Evolutionary conservation across 2,797 vertebrate genomes (phyloP), one percentile per base, ranked within the genome.

Genomic region (Pteropus rufus): DNA sequence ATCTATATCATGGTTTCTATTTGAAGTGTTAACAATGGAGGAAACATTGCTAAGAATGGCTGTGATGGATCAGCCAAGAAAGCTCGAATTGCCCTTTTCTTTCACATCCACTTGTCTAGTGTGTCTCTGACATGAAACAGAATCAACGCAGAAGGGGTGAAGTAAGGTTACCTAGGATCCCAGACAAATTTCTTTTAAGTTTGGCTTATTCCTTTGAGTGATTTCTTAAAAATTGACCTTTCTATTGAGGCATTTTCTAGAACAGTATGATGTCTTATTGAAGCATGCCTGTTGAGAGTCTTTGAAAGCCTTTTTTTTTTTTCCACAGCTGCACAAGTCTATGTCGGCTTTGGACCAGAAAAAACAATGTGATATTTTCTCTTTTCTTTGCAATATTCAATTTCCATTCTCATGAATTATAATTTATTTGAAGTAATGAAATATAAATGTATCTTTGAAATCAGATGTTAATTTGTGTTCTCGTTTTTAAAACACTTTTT

Each of bases 161-260:
- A 7, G 58, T 91, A 24, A 79, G 89, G 49, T 54, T 96, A 82
- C 72, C 76, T 89, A 95, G 95, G 95, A 92, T 93, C 6, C 18
- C 92, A 84, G 64, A 94, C n/a, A 95, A 72, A 93, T 92, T 95
- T 81, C 89, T 96, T 97, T 94, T 72, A 92, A 75, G 16, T 65
- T 89, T n/a, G 67, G 21, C n/a, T 93, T 97, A 90, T 65, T 97
- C 52, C 23, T 95, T 95, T 94, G 62, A 64, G 92, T 95, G 76
- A 87, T 93, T 75, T 97, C 52, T 54, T 86, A 82, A 97, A 96
- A 93, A 94, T 0, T 70, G 89, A 62, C 83, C 82, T 83, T 70
- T 95, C 44, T 29, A 87, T 19, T 34, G 90, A 29, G 24, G 84
- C 29, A 83, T 95, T 97, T 96, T 93, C 56, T 96, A 73, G 95